phyloP scores from a whole-genome alignment of 2,113 vertebrate species.

The Otis tarda region DNA sequence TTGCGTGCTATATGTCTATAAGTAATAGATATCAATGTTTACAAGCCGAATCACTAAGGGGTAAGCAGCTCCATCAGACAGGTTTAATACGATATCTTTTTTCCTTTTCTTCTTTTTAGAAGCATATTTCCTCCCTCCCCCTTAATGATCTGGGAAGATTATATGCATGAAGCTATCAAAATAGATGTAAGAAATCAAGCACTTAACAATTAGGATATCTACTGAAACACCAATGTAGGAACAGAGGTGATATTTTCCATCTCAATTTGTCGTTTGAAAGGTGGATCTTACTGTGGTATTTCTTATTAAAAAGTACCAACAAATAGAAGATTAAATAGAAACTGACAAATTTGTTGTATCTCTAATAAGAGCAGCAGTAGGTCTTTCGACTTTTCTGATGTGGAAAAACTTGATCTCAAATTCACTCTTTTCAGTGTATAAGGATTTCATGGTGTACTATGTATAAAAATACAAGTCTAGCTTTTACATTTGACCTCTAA shows the following conservation, averaged over 20 bases:
- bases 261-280: neutral
- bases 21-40: neutral
- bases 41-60: neutral
- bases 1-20: neutral
- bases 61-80: neutral
- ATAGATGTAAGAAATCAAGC: neutral
- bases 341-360: neutral
- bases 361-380: neutral
- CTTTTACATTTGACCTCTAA: neutral
- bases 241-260: neutral
- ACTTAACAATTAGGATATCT: neutral
- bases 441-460: neutral
- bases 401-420: neutral
- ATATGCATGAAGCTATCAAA: neutral
- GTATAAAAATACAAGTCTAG: neutral
- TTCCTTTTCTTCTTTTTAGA: neutral
- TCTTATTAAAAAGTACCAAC: neutral
- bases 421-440: neutral
- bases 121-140: neutral
- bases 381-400: neutral
- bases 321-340: neutral
- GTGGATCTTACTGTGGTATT: neutral
- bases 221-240: neutral
- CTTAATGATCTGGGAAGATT: neutral
- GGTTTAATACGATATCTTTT: neutral